phyloP scores from a whole-genome alignment of 2,113 vertebrate species.

The Hydrochoerus hydrochaeris region DNA sequence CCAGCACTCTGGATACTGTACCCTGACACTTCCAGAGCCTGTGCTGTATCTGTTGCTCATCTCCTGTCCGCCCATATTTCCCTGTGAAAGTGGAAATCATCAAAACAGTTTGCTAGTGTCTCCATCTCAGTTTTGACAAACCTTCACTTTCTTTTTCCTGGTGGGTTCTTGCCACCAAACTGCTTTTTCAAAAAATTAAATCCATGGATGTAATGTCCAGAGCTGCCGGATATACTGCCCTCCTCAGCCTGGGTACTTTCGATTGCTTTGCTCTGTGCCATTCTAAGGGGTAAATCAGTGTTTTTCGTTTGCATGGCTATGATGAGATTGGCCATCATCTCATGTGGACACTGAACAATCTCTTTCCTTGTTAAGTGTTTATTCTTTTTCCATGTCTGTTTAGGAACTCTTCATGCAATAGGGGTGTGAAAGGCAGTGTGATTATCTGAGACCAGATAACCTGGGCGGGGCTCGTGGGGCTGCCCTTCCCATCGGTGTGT shows the following conservation, averaged over 20 bases:
- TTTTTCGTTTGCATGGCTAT: background rate
- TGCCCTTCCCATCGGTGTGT: background rate
- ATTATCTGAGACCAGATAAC: background rate
- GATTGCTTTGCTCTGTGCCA: background rate
- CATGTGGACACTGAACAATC: background rate
- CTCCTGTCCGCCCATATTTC: background rate
- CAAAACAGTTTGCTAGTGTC: no score
- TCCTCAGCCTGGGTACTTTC: background rate
- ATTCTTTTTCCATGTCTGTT: background rate
- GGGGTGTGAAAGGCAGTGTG: background rate
- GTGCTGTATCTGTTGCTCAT: background rate
- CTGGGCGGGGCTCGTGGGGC: background rate
- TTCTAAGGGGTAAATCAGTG: background rate
- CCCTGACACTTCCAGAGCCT: background rate
- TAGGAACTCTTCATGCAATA: background rate
- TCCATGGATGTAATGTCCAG: background rate
- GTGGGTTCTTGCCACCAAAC: background rate
- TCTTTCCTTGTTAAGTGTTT: no score
- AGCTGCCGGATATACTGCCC: background rate
- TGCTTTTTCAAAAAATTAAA: background rate
- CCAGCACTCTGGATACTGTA: background rate
- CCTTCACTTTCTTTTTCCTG: no score
- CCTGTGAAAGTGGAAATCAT: background rate
- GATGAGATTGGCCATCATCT: background rate
- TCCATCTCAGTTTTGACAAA: background rate